Evolutionary conservation across 1,140 invertebrate genomes (phyloP), one percentile per base, ranked within the genome.

Genomic region (Lasaia peninsularis): DNA sequence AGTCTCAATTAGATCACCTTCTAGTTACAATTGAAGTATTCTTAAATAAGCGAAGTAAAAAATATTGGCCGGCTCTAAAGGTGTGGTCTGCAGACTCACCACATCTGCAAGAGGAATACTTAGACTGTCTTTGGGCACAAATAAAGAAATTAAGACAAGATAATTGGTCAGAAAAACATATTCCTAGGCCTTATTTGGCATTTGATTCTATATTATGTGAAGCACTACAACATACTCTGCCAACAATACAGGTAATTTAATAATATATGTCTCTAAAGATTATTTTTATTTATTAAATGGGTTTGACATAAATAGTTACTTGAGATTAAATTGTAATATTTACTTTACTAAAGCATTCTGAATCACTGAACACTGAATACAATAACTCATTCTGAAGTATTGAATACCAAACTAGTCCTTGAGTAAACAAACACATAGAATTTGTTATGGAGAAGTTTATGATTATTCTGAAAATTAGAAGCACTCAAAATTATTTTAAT

Each of bases 161-260:
- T 75, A 98, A 98, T 82, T 99, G 98, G 98, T 94, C 95, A 31
- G 98, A 99, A 80, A 98, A 98, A 76, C 98, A 99, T 82, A 98
- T 99, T 78, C 93, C 94, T 2, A 91, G 98, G 24, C 98, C 98
- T 0, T 99, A 99, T 81, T 89, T 98, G 11, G 96, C 96, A 0
- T 99, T 99, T 90, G 98, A 99, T 80, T 95, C 95, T 2, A 95
- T 97, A 54, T 80, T 99, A 7, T 98, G 96, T 90, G 98, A 99
- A 86, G 98, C 98, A 8, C 87, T 99, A 34, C 96, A 99, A 78
- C 98, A 99, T 75, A 98, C 97, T 86, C 91, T 99, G 56, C 98
- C 98, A 4, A 91, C 93, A 49, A 95, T 99, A 62, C 86, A 88
- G 81, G 86, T 88, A 69, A 68, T 40, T 55, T 33, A 51, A 32